Evolutionary conservation across 2,888 invertebrate genomes (phyloP).

Genomic region (Masnerella sp.): DNA sequence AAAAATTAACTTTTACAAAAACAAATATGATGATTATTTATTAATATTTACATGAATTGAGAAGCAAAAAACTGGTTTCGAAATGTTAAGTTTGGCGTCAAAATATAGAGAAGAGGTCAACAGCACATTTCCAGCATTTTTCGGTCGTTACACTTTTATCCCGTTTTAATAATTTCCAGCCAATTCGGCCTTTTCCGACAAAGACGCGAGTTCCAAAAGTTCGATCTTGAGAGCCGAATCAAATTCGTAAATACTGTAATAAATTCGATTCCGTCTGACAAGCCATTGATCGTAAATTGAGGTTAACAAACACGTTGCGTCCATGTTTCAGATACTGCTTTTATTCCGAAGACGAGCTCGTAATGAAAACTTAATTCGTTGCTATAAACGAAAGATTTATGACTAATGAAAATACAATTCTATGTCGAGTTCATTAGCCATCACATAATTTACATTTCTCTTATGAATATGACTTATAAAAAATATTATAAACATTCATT

Average conservation of each 20-base stretch:
- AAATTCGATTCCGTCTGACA: slow-evolving; percentile 46
- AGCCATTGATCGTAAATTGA: slow-evolving; percentile 49
- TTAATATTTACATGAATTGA: no score
- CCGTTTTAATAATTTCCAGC: slow-evolving; percentile 50
- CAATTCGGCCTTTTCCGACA: slow-evolving; percentile 51
- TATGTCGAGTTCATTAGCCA: background rate
- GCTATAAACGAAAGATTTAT: slow-evolving; percentile 19
- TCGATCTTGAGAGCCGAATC: slow-evolving; percentile 42
- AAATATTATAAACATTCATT: no score
- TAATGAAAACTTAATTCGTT: slow-evolving; percentile 40
- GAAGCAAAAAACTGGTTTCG: slow-evolving; percentile 28
- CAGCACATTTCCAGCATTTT: slow-evolving; percentile 34
- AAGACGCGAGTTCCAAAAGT: slow-evolving; percentile 29
- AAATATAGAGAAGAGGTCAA: slow-evolving; percentile 40
- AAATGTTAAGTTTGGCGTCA: slow-evolving; percentile 44
- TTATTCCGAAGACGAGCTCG: slow-evolving; percentile 31
- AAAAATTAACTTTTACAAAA: no score
- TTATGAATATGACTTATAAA: no score
- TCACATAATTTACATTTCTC: no score
- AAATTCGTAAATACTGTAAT: slow-evolving; percentile 51
- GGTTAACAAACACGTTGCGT: slow-evolving; percentile 39
- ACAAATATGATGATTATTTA: background rate
- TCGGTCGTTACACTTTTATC: slow-evolving; percentile 44
- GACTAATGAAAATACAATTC: background rate
- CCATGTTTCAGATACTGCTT: slow-evolving; percentile 28